These are phyloP conservation scores for Lota lota DNA, from an alignment of 2,113 vertebrate species.

Conservation along the genomic window DNA sequence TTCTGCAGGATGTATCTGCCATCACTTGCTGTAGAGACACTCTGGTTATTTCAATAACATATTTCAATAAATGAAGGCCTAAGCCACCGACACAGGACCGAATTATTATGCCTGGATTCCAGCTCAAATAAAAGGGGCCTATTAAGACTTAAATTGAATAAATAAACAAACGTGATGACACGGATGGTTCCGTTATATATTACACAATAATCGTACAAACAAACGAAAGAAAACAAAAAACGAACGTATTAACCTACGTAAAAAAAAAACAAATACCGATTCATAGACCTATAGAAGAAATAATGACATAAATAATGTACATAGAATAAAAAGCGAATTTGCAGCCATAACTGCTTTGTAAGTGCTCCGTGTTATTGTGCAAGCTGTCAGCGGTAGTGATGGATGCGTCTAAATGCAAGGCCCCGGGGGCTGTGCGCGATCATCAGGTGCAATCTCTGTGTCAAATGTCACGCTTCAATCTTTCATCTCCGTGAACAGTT, in stretches of 20 bases:
- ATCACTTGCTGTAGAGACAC: constrained; percentile 46
- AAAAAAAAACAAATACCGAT: too few species aligned
- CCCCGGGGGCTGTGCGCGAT: constrained; percentile 65
- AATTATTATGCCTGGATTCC: too few species aligned
- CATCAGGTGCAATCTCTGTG: constrained; percentile 76
- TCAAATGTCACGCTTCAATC: constrained; percentile 83
- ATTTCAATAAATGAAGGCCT: constrained; percentile 62
- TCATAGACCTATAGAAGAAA: too few species aligned
- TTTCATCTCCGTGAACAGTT: constrained; percentile 89
- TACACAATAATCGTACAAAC: too few species aligned
- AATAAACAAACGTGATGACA: too few species aligned
- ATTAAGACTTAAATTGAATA: too few species aligned
- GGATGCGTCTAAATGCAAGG: constrained; percentile 74
- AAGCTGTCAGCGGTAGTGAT: constrained; percentile 67
- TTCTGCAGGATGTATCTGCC: constrained; percentile 48
- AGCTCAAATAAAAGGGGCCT: too few species aligned
- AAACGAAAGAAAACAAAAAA: too few species aligned
- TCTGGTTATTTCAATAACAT: constrained; percentile 60
- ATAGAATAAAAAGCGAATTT: not conserved
- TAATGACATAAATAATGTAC: too few species aligned
- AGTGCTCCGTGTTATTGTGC: constrained; percentile 55
- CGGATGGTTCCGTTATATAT: too few species aligned
- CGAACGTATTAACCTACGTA: too few species aligned
- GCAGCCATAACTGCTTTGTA: constrained; percentile 22
- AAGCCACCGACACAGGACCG: constrained; percentile 16